Percentiles rank a stretch among this genome's conserved stretches.
Evolutionary conservation across 2,888 invertebrate species (phyloP).

Genomic region (Zygaena filipendulae): DNA sequence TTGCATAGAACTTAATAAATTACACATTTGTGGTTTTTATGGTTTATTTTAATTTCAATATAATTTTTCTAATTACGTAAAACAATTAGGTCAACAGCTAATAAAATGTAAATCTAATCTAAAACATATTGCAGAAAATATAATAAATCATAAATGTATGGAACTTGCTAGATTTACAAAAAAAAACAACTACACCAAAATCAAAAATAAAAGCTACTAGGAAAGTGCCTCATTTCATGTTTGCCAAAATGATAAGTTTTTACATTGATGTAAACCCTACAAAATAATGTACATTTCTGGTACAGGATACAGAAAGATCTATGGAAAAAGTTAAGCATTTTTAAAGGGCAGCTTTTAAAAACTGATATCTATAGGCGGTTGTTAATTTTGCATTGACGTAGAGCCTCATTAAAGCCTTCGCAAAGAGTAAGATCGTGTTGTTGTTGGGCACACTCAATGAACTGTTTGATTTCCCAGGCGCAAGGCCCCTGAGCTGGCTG

Average conservation of each 20-base stretch:
- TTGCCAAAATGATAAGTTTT: constrained; percentile 23
- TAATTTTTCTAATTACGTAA: constrained; percentile 33
- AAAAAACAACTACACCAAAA: constrained; percentile 13
- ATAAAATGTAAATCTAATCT: constrained; percentile 24
- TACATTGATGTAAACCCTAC: constrained; percentile 26
- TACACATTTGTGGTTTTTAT: too few species aligned
- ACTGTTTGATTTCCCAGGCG: constrained; percentile 95
- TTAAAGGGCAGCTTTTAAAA: too few species aligned
- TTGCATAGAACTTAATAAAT: too few species aligned
- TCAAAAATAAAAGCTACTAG: constrained; percentile 35
- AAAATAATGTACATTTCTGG: too few species aligned
- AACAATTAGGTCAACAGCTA: constrained; percentile 34
- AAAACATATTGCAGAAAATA: constrained; percentile 23
- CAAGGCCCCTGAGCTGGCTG: constrained; percentile 81
- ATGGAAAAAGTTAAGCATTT: too few species aligned
- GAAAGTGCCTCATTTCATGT: constrained; percentile 32
- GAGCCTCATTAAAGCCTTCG: constrained; percentile 97
- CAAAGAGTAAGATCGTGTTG: constrained; percentile 92
- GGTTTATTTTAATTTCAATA: constrained; percentile 28
- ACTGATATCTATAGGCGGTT: too few species aligned
- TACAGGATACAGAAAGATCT: too few species aligned
- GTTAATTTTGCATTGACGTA: constrained; percentile 92
- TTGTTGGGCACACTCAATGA: constrained; percentile 92
- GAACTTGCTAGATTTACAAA: too few species aligned
- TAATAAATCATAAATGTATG: too few species aligned